phyloP scores from a whole-genome alignment of 1,140 invertebrate species.

The Lucilia sericata region DNA sequence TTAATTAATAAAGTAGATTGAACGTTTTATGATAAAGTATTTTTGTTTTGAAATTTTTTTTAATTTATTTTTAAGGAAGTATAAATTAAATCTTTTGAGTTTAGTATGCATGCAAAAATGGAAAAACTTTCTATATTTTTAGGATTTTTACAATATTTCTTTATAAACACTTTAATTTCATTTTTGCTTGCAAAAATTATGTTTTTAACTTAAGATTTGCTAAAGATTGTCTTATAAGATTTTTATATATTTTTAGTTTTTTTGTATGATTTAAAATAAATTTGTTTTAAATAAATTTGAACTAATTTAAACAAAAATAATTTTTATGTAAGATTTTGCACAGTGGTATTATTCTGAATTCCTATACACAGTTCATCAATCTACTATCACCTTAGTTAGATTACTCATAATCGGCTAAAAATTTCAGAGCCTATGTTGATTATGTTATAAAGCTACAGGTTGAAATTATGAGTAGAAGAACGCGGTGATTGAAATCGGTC shows the following conservation, averaged over 20 bases:
- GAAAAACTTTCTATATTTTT: not conserved
- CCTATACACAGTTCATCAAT: too few relatives aligned
- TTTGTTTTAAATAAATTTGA: not conserved
- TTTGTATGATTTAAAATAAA: not conserved
- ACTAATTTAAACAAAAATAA: not conserved
- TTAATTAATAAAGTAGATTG: conserved; percentile 19
- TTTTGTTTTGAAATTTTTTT: conserved; percentile 10
- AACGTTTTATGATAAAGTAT: conserved; percentile 30
- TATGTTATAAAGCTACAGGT: too few relatives aligned
- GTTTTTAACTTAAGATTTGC: not conserved
- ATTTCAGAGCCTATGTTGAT: too few relatives aligned
- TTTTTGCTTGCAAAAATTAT: not conserved
- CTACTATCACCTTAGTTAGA: too few relatives aligned
- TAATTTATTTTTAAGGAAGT: not conserved
- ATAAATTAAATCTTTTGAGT: not conserved
- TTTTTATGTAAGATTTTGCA: not conserved
- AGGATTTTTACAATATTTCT: not conserved
- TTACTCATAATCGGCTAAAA: too few relatives aligned
- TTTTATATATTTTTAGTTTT: not conserved
- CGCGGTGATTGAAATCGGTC: too few relatives aligned
- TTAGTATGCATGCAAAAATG: conserved; percentile 12
- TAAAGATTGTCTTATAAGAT: conserved; percentile 31
- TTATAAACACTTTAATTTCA: not conserved
- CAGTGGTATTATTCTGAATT: too few relatives aligned
- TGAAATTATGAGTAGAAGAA: too few relatives aligned